phyloP scores from a whole-genome alignment of 2,797 vertebrate species.

The Betta splendens region DNA sequence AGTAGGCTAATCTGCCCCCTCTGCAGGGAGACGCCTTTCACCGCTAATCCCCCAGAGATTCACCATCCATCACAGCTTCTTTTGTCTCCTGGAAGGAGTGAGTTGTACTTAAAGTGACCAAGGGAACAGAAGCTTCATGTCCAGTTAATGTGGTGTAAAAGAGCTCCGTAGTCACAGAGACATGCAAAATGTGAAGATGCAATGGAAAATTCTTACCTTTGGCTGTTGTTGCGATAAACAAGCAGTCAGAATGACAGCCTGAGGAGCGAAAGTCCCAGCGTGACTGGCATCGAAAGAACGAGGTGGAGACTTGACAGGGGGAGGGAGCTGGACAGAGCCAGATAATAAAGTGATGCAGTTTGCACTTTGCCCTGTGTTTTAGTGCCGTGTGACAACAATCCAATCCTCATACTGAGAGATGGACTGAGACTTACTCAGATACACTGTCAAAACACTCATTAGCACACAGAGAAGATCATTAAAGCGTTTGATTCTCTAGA shows the following conservation, averaged over 20 bases:
- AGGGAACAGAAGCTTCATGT: constrained; percentile 1
- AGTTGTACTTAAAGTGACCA: not conserved
- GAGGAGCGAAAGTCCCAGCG: constrained; percentile 61
- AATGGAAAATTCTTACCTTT: constrained; percentile 60
- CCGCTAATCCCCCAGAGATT: constrained; percentile 34
- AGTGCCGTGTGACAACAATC: constrained; percentile 51
- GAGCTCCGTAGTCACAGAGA: not conserved
- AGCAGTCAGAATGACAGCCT: constrained; percentile 33
- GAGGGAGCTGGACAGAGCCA: constrained; percentile 28
- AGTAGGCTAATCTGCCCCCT: constrained; percentile 43
- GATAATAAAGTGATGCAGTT: constrained; percentile 48
- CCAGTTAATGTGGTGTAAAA: not conserved
- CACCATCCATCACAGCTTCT: constrained; percentile 39
- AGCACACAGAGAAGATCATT: constrained; percentile 6
- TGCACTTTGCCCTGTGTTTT: constrained; percentile 77
- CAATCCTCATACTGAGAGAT: constrained; percentile 14
- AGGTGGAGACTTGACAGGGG: constrained; percentile 69
- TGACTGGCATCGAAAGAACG: constrained; percentile 37
- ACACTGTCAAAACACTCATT: constrained; percentile 4
- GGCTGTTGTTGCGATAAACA: constrained; percentile 17
- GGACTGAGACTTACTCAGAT: constrained; percentile 3
- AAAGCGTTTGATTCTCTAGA: constrained; percentile 1
- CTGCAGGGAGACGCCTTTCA: constrained; percentile 32
- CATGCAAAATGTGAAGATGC: constrained; percentile 1
- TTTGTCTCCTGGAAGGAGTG: constrained; percentile 17